Base-by-base conservation (phyloP, 2,888 invertebrate species). In the Erebia aethiops region DNA sequence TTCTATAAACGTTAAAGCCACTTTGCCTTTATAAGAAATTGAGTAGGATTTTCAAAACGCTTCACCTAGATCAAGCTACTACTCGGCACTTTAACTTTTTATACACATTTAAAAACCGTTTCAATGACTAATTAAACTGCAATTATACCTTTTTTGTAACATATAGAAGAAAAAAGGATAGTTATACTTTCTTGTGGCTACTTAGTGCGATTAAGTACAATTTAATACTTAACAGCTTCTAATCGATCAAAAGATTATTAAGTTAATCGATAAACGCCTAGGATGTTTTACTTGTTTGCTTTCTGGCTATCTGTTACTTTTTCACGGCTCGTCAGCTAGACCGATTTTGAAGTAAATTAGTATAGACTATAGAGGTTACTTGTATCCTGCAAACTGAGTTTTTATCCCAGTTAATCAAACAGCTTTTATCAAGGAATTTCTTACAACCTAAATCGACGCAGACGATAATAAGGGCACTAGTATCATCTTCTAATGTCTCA, bases 1-100 rank as follows among this genome's bases (percentile, higher is more conserved):
- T 70, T 75, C 77, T 77, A 77, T 77, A 80, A 79, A 79, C 71
- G 79, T 77, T 72, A 70, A 75, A 77, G 74, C 71, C 79, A 82
- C 83, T 79, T 78, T 80, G 77, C 86, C 88, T 84, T 87, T 85
- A 56, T 83, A 83, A 79, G 86, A 78, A 85, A 86, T 86, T 87
- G 84, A 87, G 88, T 86, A 74, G 85, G 79, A 84, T 87, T 84
- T 83, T 87, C 79, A 78, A 82, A 82, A 79, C 79, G 74, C 71
- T 67, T 74, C 67, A 35, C 76, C 70, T 71, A 56, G 64, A 70
- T 73, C 60, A 46, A 71, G 57, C 64, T 58, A 60, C 35, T 58
- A 58, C 46, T 46, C 26, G 21, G 52, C 18, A 52, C 13, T 51
- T 67, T 56, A 52, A 18, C 46, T 57, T 66, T 65, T 66, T 66